Evolutionary conservation across 2,113 vertebrate species (phyloP).

Genomic region (Macaca nemestrina): DNA sequence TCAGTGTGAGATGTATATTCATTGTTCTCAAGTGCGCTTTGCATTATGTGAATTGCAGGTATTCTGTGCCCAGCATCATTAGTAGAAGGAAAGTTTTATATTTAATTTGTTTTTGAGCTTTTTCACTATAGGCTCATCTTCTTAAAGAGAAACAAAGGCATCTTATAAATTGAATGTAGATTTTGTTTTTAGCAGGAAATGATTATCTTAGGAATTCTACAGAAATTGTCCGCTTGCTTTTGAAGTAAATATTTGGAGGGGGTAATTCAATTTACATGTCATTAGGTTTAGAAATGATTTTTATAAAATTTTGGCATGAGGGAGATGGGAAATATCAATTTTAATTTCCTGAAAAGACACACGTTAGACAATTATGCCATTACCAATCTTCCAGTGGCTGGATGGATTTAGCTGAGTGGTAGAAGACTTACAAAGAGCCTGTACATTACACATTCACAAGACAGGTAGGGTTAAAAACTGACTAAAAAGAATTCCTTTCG

Average conservation of each 20-base stretch:
- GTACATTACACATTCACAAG: neutral
- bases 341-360: conserved; percentile 42
- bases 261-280: neutral
- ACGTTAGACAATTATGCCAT: neutral
- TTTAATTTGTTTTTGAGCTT: neutral
- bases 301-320: conserved; percentile 1
- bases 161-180: neutral
- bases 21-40: neutral
- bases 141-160: neutral
- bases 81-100: neutral
- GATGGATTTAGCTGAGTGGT: neutral
- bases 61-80: neutral
- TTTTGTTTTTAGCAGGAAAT: conserved; percentile 1
- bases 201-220: conserved; percentile 1
- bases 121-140: neutral
- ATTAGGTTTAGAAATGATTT: conserved; percentile 25
- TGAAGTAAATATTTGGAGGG: conserved; percentile 32
- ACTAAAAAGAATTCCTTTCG: neutral
- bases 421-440: neutral
- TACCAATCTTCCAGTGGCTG: neutral
- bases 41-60: neutral
- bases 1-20: neutral
- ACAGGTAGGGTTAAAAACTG: neutral
- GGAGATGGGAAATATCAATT: neutral
- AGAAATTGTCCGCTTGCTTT: conserved; percentile 8